Evolutionary conservation across 1,140 invertebrate genomes (phyloP).

Genomic region (Mesaphorura yosii): DNA sequence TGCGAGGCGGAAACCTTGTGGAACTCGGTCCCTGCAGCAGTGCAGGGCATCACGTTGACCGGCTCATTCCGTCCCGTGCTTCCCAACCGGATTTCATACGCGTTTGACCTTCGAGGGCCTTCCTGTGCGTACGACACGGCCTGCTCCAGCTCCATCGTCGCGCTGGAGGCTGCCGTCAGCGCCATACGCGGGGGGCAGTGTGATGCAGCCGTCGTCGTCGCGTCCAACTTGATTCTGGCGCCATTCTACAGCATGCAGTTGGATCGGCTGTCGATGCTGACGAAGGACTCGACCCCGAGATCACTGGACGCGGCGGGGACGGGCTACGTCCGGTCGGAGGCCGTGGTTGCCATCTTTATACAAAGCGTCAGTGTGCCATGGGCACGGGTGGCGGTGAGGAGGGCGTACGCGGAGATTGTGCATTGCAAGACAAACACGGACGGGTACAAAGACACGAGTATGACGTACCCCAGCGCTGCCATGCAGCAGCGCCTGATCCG

Average conservation of each 20-base stretch:
- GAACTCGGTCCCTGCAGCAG: too few relatives aligned
- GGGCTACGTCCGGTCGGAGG: constrained; percentile 88
- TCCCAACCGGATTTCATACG: not conserved
- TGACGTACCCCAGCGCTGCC: constrained; percentile 77
- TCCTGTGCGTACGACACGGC: constrained; percentile 49
- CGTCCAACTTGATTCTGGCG: constrained; percentile 43
- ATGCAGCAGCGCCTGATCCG: constrained; percentile 76
- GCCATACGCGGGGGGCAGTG: constrained; percentile 42
- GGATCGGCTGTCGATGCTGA: constrained; percentile 77
- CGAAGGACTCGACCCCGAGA: constrained; percentile 52
- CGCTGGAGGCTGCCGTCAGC: constrained; percentile 43
- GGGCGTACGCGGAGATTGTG: constrained; percentile 75
- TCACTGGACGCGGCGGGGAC: constrained; percentile 41
- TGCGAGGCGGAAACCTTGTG: too few relatives aligned
- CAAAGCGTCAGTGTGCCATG: constrained; percentile 63
- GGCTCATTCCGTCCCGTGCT: not conserved
- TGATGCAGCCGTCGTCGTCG: constrained; percentile 48
- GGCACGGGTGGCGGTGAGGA: too few relatives aligned
- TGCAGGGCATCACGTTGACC: constrained; percentile 49
- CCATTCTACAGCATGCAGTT: constrained; percentile 73
- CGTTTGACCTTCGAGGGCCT: constrained; percentile 38
- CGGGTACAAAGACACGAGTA: constrained; percentile 72
- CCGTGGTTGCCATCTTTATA: constrained; percentile 63
- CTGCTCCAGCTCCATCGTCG: constrained; percentile 47
- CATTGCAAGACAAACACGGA: constrained; percentile 81